Percentiles rank a stretch among this genome's conserved stretches.
Evolutionary conservation across 2,113 vertebrate genomes (phyloP).

Genomic region (Tyrannus savana): DNA sequence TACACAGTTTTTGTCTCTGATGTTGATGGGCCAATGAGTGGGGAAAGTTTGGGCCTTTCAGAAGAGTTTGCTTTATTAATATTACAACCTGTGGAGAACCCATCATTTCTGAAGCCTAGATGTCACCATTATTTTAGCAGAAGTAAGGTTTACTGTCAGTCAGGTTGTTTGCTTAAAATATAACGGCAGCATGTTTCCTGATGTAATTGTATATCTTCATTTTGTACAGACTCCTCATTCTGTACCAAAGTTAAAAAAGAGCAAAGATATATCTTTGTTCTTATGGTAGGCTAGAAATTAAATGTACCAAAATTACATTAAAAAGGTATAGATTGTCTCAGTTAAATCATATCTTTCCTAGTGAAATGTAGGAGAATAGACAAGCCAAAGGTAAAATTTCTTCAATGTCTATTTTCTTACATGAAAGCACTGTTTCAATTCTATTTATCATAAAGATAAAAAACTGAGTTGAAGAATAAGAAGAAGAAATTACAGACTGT

Average conservation of each 20-base stretch:
- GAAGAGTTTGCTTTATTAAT: neutral
- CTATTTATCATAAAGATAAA: neutral
- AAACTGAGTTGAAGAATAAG: neutral
- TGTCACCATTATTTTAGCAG: neutral
- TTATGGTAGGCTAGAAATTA: neutral
- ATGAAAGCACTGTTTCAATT: neutral
- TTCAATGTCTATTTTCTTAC: neutral
- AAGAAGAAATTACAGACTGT: neutral
- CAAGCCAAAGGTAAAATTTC: neutral
- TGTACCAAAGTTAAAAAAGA: neutral
- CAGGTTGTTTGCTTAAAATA: neutral
- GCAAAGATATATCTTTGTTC: neutral
- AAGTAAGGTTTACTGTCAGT: neutral
- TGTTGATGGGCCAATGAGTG: neutral
- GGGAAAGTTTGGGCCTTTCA: neutral
- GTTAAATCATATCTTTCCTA: neutral
- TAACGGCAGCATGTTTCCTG: neutral
- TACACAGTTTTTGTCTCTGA: neutral
- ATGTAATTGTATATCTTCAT: neutral
- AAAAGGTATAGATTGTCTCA: neutral
- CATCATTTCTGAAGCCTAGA: neutral
- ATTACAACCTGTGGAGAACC: fast-evolving
- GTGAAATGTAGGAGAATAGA: neutral
- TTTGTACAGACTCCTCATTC: neutral
- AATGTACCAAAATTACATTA: neutral